Evolutionary conservation across 2,797 vertebrate species (phyloP), one percentile per base, ranked within the genome.

Genomic region (Karalla daura): DNA sequence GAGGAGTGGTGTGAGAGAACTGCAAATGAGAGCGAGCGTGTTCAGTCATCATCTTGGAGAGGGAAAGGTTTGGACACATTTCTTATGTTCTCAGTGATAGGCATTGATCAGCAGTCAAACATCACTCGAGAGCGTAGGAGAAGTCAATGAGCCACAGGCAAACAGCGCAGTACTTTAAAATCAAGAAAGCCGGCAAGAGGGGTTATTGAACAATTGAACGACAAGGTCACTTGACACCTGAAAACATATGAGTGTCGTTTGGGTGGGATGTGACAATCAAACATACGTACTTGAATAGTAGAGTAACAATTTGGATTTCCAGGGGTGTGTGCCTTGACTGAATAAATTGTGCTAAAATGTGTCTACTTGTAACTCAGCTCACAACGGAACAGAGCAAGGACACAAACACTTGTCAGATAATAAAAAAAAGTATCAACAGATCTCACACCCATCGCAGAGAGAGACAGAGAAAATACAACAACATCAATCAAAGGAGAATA

Each of bases 81-180:
- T 27, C 10, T 21, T 4, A 7, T 6, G 5, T 35, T 39, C 14
- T 23, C 5, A 12, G 12, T 24, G 12, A 50, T 15, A 8, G n/a
- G 8, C 14, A 13, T n/a, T 36, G 18, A 56, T 41, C 5, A 30
- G 4, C 12, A 14, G 14, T 3, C 1, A 41, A 7, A 44, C 12
- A 35, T 10, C 10, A 1, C 0, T 20, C 2, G 15, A 37, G 6
- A 30, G 25, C 9, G 4, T 13, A 49, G 17, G 40, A 39, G 41
- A 56, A 24, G 14, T 45, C 14, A 25, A 2, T 5, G 5, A 9
- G 7, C 2, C 10, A 3, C 6, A 9, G 23, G 13, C 28, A 2
- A 63, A 52, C 7, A 27, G 12, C 13, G 10, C 5, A 30, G 47
- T 53, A 27, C 23, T 61, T 37, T 41, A 4, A 63, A 56, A 51